Conservation (phyloP, 1,140 invertebrate genomes). For the Diabrotica undecimpunctata region DNA sequence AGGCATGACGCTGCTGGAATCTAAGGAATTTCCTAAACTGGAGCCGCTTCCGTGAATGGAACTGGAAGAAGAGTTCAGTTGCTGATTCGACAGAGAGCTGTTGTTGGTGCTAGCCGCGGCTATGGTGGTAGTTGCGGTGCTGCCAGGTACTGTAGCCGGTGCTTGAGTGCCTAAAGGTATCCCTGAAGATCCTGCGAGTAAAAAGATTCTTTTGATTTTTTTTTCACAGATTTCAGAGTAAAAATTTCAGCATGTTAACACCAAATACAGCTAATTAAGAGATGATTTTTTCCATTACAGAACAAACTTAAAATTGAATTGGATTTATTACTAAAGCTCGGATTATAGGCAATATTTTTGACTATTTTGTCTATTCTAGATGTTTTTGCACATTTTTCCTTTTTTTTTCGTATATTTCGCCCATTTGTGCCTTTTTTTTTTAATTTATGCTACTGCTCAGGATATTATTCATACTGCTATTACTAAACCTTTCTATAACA, state of each 20-base stretch:
- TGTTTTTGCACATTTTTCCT: too few species aligned
- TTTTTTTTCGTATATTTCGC: too few species aligned
- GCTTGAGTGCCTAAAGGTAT: conserved; percentile 54
- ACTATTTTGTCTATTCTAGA: too few species aligned
- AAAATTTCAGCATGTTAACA: neutral
- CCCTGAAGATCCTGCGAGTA: conserved; percentile 40
- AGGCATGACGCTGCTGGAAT: conserved; percentile 44
- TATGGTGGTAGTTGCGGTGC: conserved; percentile 55
- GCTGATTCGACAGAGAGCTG: conserved; percentile 34
- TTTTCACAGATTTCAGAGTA: neutral
- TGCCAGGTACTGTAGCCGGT: conserved; percentile 54
- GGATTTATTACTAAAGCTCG: too few species aligned
- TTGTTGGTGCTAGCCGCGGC: conserved; percentile 52
- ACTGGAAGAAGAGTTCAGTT: conserved; percentile 28
- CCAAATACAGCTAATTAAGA: neutral
- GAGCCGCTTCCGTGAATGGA: conserved; percentile 33
- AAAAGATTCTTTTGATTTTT: neutral
- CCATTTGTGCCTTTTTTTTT: too few species aligned
- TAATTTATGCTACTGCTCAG: too few species aligned
- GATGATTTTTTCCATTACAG: neutral
- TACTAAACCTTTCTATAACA: too few species aligned
- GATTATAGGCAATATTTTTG: too few species aligned
- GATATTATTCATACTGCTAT: too few species aligned
- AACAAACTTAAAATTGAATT: conserved; percentile 3
- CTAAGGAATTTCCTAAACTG: conserved; percentile 42